A percentile compares a stretch with the other conserved stretches of the same genome.
Evolutionary conservation across 2,888 invertebrate genomes (phyloP).

Genomic region (Campoplex nolae): DNA sequence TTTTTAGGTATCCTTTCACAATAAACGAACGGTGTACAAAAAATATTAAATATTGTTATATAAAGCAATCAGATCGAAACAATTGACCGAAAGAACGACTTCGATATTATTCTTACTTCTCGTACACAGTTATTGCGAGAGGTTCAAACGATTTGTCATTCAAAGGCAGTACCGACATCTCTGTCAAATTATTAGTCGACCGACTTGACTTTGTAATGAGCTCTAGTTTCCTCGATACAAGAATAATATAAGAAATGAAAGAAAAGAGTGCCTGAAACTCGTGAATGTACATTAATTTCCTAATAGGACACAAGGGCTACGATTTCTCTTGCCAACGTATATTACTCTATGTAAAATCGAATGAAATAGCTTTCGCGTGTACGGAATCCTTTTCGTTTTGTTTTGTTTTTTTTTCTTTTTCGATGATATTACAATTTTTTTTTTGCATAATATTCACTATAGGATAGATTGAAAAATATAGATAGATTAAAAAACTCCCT

Average conservation of each 20-base stretch:
- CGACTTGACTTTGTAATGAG: conserved; percentile 20
- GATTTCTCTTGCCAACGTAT: conserved; percentile 58
- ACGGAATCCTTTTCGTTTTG: conserved; percentile 31
- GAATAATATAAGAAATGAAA: conserved; percentile 12
- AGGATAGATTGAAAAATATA: conserved; percentile 69
- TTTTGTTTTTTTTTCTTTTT: background rate
- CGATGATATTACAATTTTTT: conserved; percentile 65
- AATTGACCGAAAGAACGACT: background rate
- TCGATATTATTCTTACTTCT: background rate
- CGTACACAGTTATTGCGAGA: background rate
- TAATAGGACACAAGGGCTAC: conserved; percentile 60
- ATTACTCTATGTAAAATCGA: conserved; percentile 60
- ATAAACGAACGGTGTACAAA: background rate
- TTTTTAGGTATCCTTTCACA: background rate
- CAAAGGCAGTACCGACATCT: background rate
- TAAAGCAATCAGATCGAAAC: background rate
- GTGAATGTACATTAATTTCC: conserved; percentile 50
- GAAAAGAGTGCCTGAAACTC: conserved; percentile 39
- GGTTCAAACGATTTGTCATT: conserved; percentile 5
- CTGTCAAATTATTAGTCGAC: background rate
- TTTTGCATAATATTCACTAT: conserved; percentile 64
- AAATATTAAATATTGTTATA: background rate
- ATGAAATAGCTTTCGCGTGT: conserved; percentile 52
- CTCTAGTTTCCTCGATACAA: conserved; percentile 16
- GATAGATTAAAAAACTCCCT: conserved; percentile 68